phyloP scores from a whole-genome alignment of 2,888 invertebrate species.

The Oligia latruncula region DNA sequence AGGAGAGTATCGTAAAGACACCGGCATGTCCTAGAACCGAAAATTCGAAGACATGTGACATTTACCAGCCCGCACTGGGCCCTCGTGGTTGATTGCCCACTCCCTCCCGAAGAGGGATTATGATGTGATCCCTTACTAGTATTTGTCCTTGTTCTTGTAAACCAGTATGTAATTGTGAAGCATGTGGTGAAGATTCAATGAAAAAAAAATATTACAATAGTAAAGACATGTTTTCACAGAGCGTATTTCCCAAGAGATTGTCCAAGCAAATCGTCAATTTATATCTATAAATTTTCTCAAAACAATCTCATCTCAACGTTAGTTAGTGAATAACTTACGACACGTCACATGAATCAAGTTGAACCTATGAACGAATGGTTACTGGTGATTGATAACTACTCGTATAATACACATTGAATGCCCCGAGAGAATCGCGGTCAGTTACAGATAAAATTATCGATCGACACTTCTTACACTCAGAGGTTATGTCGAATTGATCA shows the following conservation, averaged over 20 bases:
- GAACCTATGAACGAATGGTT: slow-evolving; percentile 51
- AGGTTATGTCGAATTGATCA: slow-evolving; percentile 45
- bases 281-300: not conserved
- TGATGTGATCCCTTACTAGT: not conserved
- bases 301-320: not conserved
- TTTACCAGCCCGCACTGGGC: too few relatives aligned
- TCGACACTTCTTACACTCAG: slow-evolving; percentile 33
- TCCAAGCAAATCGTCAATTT: not conserved
- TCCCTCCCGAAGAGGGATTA: not conserved
- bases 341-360: slow-evolving; percentile 30
- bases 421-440: slow-evolving; percentile 67
- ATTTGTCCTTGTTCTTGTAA: not conserved
- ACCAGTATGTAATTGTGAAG: not conserved
- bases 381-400: slow-evolving; percentile 37
- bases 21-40: not conserved
- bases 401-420: slow-evolving; percentile 37
- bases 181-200: not conserved
- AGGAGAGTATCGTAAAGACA: not conserved
- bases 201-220: not conserved
- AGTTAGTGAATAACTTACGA: slow-evolving; percentile 9
- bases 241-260: not conserved
- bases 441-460: slow-evolving; percentile 79
- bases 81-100: not conserved
- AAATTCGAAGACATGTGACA: too few relatives aligned
- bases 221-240: not conserved